phyloP scores from a whole-genome alignment of 2,113 vertebrate genomes.

The Lucifuga dentata region DNA sequence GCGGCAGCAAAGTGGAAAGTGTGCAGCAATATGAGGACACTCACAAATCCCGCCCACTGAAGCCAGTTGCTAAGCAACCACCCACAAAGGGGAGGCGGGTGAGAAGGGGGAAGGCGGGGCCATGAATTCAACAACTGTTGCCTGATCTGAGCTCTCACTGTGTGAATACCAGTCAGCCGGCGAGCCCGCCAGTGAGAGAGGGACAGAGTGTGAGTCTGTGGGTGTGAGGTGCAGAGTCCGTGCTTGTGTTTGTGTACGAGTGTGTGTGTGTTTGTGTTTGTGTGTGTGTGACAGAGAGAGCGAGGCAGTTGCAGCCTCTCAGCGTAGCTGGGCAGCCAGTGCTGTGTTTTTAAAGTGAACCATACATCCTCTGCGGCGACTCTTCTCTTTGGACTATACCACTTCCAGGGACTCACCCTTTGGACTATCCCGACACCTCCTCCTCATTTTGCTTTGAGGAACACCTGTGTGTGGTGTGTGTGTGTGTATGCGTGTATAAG shows the following conservation, averaged over 20 bases:
- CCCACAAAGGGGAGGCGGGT: slow-evolving; percentile 45
- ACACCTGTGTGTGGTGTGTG: slow-evolving; percentile 60
- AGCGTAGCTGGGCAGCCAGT: slow-evolving; percentile 46
- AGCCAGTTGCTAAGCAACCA: slow-evolving; percentile 81
- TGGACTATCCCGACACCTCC: slow-evolving; percentile 59
- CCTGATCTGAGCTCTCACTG: slow-evolving; percentile 68
- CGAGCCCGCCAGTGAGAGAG: slow-evolving; percentile 47
- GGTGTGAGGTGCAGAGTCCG: slow-evolving; percentile 53
- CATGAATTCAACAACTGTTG: slow-evolving; percentile 81
- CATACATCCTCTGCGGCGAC: slow-evolving; percentile 41
- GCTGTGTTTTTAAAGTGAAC: slow-evolving; percentile 58
- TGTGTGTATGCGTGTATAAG: slow-evolving; percentile 17
- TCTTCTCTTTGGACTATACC: slow-evolving; percentile 59
- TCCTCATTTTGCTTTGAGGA: slow-evolving; percentile 43
- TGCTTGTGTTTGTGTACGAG: slow-evolving; percentile 12
- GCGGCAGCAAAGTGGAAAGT: slow-evolving; percentile 57
- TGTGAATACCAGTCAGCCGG: slow-evolving; percentile 68
- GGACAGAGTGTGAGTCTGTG: slow-evolving; percentile 30
- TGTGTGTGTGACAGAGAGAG: slow-evolving; percentile 1
- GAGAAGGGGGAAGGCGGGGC: slow-evolving; percentile 64
- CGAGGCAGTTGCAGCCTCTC: slow-evolving; percentile 5
- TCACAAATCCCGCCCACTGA: slow-evolving; percentile 57
- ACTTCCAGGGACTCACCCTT: slow-evolving; percentile 55
- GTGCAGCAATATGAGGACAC: slow-evolving; percentile 74
- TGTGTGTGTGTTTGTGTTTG: slow-evolving; percentile 11